These are phyloP conservation scores for Hydrocynus forskahlii DNA, from an alignment of 2,797 vertebrate species.

Conservation along the genomic window DNA sequence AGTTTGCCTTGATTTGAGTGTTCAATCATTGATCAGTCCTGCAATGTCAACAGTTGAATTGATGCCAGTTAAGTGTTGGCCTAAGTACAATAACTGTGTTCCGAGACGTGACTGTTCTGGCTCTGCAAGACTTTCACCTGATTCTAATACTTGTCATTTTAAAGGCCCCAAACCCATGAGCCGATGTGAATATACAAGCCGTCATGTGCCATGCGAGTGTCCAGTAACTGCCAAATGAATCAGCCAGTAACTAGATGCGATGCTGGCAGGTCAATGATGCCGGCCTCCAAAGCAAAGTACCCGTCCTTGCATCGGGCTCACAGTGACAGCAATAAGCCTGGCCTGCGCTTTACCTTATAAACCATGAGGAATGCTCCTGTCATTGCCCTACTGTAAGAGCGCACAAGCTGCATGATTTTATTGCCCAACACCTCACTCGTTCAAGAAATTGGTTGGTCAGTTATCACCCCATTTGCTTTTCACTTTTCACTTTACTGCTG, in stretches of 20 bases:
- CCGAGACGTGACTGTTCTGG: constrained; percentile 16
- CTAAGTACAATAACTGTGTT: background rate
- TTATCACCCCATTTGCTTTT: constrained; percentile 38
- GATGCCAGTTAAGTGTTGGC: constrained; percentile 27
- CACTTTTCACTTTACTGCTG: constrained; percentile 30
- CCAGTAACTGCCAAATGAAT: constrained; percentile 59
- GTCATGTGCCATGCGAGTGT: constrained; percentile 37
- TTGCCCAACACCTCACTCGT: constrained; percentile 25
- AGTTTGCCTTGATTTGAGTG: constrained; percentile 25
- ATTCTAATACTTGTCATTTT: constrained; percentile 52
- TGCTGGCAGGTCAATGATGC: constrained; percentile 54
- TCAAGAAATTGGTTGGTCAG: constrained; percentile 48
- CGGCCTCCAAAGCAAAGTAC: constrained; percentile 33
- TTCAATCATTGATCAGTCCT: constrained; percentile 19
- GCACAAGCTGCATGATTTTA: constrained; percentile 42
- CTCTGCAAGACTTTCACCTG: constrained; percentile 28
- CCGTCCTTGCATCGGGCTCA: constrained; percentile 30
- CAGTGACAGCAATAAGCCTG: constrained; percentile 36
- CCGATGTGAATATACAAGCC: constrained; percentile 48
- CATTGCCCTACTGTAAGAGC: constrained; percentile 17
- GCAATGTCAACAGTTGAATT: constrained; percentile 11
- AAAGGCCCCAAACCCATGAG: constrained; percentile 28
- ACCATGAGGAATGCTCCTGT: constrained; percentile 37
- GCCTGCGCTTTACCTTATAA: constrained; percentile 32
- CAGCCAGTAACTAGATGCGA: constrained; percentile 40